These are phyloP conservation scores for Strix uralensis DNA, from an alignment of 2,113 vertebrate genomes.

Conservation along the genomic window DNA sequence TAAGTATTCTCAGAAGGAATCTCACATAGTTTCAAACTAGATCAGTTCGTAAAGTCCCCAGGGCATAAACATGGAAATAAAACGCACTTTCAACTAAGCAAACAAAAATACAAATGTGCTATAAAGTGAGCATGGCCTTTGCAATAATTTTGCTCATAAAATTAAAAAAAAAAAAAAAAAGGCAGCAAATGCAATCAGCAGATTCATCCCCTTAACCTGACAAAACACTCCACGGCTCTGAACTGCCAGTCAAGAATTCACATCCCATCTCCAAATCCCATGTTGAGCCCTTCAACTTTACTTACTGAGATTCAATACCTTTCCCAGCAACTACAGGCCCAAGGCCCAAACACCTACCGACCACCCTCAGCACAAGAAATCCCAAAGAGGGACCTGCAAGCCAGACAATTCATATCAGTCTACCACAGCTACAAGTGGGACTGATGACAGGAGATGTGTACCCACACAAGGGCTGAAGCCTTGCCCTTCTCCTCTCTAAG, in stretches of 20 bases:
- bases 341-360: not conserved
- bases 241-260: not conserved
- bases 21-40: not conserved
- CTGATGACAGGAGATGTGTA: not conserved
- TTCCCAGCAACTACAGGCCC: not conserved
- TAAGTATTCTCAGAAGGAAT: not conserved
- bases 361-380: not conserved
- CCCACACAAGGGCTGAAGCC: no score
- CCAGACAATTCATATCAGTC: not conserved
- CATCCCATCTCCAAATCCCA: not conserved
- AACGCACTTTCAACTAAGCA: not conserved
- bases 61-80: not conserved
- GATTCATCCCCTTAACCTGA: not conserved
- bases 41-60: not conserved
- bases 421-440: not conserved
- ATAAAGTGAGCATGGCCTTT: not conserved
- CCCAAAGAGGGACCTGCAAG: no score
- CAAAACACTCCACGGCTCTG: not conserved
- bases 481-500: not conserved
- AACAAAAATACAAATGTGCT: not conserved
- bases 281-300: not conserved
- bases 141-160: not conserved
- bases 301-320: not conserved
- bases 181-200: not conserved
- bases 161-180: not conserved